A percentile compares a stretch with the other conserved stretches of the same genome.
phyloP scores from a whole-genome alignment of 2,113 vertebrate genomes.

The Turdus rufiventris region DNA sequence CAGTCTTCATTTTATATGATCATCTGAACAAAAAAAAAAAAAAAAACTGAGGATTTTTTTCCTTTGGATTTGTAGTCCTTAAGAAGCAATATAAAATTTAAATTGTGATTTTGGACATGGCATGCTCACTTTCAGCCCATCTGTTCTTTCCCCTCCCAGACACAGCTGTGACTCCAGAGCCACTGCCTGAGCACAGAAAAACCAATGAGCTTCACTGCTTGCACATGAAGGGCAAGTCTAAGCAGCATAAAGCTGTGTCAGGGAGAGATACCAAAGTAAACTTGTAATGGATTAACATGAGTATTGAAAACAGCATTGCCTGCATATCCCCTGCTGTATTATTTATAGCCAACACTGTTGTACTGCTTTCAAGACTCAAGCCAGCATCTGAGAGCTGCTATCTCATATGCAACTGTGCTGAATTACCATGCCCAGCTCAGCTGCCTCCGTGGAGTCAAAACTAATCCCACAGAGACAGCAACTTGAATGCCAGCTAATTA shows the following conservation, averaged over 20 bases:
- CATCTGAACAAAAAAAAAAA: not conserved
- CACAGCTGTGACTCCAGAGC: not conserved
- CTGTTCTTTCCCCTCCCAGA: not conserved
- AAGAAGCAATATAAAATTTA: not conserved
- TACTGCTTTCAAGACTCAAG: not conserved
- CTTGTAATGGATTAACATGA: not conserved
- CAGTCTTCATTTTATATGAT: not conserved
- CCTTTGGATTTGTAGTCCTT: not conserved
- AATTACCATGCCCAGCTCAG: not conserved
- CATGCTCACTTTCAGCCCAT: not conserved
- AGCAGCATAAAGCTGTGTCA: not conserved
- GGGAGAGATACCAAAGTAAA: slow-evolving; percentile 31
- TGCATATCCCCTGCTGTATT: not conserved
- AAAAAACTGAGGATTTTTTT: not conserved
- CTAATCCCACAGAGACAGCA: not conserved
- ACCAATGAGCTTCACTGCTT: not conserved
- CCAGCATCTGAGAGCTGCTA: not conserved
- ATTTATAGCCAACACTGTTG: not conserved
- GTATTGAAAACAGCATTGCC: not conserved
- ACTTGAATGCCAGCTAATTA: not conserved
- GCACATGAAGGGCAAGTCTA: not conserved
- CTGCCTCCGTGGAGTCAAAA: not conserved
- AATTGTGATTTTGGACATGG: not conserved
- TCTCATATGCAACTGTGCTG: not conserved
- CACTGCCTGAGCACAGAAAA: not conserved